phyloP scores from a whole-genome alignment of 2,113 vertebrate species.

The Falco punctatus region DNA sequence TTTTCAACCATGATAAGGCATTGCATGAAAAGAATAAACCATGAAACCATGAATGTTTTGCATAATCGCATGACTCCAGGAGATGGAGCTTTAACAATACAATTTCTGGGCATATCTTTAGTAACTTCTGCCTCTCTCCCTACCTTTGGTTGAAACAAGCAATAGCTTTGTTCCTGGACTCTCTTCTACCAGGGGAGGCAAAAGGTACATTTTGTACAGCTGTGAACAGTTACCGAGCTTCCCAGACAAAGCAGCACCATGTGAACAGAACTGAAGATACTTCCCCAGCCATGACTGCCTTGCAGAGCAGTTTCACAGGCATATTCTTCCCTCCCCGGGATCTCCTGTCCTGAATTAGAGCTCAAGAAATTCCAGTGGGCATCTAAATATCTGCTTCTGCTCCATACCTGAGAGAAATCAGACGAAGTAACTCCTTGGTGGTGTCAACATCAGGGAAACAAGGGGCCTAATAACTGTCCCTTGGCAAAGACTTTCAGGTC shows the following conservation, averaged over 20 bases:
- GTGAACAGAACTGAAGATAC: background rate
- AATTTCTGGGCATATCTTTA: background rate
- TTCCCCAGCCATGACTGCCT: background rate
- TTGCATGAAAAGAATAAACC: background rate
- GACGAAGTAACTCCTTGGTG: background rate
- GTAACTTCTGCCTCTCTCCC: background rate
- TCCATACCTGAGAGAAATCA: background rate
- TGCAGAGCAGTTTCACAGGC: background rate
- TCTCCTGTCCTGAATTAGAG: background rate
- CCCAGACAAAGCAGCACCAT: background rate
- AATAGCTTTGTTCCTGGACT: background rate
- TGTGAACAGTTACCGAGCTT: background rate
- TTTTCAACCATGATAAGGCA: background rate
- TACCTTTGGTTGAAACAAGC: background rate
- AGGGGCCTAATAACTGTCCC: background rate
- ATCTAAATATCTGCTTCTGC: background rate
- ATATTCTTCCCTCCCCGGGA: background rate
- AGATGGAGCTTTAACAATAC: constrained; percentile 22
- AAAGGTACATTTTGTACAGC: background rate
- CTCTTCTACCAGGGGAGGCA: background rate
- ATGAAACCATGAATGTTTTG: background rate
- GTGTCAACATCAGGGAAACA: background rate
- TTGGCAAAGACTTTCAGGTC: background rate
- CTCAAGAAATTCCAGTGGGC: background rate
- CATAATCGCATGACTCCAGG: constrained; percentile 11